Evolutionary conservation across 2,797 vertebrate species (phyloP), one percentile per base, ranked within the genome.

Genomic region (Thunnus albacares): DNA sequence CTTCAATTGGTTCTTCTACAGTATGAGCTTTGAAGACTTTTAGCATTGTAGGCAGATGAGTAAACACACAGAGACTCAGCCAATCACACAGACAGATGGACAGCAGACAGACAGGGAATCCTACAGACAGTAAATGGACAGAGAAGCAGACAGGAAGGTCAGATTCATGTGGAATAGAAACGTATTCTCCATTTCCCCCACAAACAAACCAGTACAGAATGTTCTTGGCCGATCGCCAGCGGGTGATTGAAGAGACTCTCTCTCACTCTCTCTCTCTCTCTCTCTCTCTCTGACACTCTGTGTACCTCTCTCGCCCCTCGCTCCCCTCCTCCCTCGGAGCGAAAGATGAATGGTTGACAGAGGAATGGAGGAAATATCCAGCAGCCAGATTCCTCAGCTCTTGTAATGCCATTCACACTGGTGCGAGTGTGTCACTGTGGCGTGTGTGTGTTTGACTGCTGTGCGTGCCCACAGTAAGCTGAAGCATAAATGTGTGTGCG

Each of bases 201-300:
- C 85, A 90, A 84, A 86, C 85, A 83, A 77, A 91, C 72, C 79
- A 93, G 96, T 94, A 97, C 96, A 96, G 94, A 95, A 96, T 96
- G 95, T 97, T 96, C 96, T 95, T 97, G 96, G 96, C 76, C 3
- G 22, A 3, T 35, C 1, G 78, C 92, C 94, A 94, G 82, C 4
- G 45, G 59, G 41, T 81, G 84, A 89, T 89, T 88, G 89, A 93
- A 88, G 87, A 89, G 58, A 87, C 79, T 75, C 52, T 73, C 83
- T 82, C 73, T 71, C 83, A n/a, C 62, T 66, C 76, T 77, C 71
- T 69, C 73, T 63, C 28, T 69, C 67, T 76, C 59, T 81, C 61
- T 65, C 65, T 83, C 43, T 74, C 58, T 64, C 69, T 77, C 82
- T 70, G 18, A 71, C 70, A 69, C 67, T 77, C 38, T 82, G 53